Evolutionary conservation across 2,113 vertebrate genomes (phyloP).

Genomic region (Erinaceus europaeus): DNA sequence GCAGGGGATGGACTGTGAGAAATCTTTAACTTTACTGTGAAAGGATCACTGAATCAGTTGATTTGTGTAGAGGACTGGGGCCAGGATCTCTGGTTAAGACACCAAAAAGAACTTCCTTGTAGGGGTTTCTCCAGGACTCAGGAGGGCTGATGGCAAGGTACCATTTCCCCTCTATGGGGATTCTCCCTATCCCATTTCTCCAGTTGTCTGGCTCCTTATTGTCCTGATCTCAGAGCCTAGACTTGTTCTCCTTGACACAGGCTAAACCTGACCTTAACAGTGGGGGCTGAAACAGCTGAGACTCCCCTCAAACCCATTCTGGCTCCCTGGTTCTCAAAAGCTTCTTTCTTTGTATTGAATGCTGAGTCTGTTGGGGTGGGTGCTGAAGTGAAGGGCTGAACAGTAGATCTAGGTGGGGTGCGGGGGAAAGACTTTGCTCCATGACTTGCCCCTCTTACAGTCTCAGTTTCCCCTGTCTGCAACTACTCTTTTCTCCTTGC

Average conservation of each 20-base stretch:
- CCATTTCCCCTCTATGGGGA: background rate
- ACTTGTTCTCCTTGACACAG: background rate
- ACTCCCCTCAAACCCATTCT: background rate
- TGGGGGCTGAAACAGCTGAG: background rate
- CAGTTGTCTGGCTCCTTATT: background rate
- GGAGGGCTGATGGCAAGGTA: background rate
- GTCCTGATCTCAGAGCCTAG: background rate
- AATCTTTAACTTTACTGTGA: background rate
- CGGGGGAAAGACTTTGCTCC: background rate
- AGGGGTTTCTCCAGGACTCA: background rate
- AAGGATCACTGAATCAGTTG: background rate
- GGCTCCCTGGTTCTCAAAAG: background rate
- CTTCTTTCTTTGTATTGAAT: background rate
- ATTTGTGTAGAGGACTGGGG: background rate
- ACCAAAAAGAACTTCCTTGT: background rate
- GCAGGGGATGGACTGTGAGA: no score
- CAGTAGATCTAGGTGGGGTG: no score
- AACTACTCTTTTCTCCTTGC: background rate
- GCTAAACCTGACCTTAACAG: background rate
- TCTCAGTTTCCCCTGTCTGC: conserved; percentile 12
- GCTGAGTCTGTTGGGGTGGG: background rate
- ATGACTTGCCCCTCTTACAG: background rate
- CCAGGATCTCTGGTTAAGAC: background rate
- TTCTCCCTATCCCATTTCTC: background rate
- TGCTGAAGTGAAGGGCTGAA: background rate